Evolutionary conservation across 2,888 invertebrate genomes (phyloP), one percentile per base, ranked within the genome.

Genomic region (Arrhopalites spinosus): DNA sequence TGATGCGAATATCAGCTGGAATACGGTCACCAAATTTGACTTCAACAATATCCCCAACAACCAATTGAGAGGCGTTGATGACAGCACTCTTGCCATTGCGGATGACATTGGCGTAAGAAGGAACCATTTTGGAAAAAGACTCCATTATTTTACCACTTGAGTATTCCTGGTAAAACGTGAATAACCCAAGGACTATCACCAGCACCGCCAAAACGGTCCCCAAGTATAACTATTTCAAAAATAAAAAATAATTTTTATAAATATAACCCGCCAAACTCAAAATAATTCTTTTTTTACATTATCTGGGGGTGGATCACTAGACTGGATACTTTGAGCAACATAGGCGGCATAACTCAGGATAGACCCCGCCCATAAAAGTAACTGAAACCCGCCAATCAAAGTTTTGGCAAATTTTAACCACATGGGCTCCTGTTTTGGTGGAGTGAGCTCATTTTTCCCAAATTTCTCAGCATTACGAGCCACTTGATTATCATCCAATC

Each of bases 91-190:
- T 15, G 11, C 79, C 79, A 17, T 78, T 78, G 23, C 79, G 72
- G 17, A 78, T 81, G 27, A 84, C 84, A 50, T 77, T 80, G 2
- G 81, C 81, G 69, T 73, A 81, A 84, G 87, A 87, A 1, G 87
- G 87, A 23, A 88, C 87, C 86, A 89, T 86, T 83, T 88, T 87
- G 81, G 87, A 87, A 84, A 89, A 89, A 63, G 87, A 87, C 80
- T 89, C 88, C 88, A 89, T 88, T 83, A 89, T 88, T 78, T 85
- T 85, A 56, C 88, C 87, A 47, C 78, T 78, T 0, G 78, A 78
- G 56, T 78, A 81, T 71, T 89, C 88, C 85, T 89, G 88, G 83
- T 88, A 88, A 83, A 88, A 89, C 17, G 88, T 88, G 84, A 89
- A 89, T 81, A 86, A 84, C 50, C 88, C 88, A 68, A 88, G 88